Percentiles rank a stretch among this genome's conserved stretches.
Conservation (phyloP, 2,113 vertebrate species). For the Gnathonemus echidnorhynchus region DNA sequence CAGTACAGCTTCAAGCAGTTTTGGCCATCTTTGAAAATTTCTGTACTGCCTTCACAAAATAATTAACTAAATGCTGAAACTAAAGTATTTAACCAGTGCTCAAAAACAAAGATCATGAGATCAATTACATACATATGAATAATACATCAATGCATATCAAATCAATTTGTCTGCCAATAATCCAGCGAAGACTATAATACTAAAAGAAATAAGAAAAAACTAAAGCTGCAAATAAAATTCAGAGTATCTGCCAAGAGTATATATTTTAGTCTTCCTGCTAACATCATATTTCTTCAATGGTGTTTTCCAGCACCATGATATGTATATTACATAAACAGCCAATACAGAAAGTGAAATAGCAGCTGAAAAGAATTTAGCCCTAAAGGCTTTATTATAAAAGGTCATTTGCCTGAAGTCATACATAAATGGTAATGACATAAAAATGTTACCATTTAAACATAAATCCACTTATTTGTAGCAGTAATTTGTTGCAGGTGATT, state of each 20-base stretch:
- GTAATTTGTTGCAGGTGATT: neutral
- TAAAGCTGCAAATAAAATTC: neutral
- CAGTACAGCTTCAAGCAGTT: neutral
- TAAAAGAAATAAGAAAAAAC: neutral
- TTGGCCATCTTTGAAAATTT: neutral
- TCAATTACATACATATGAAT: neutral
- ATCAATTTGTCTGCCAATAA: slow-evolving; percentile 2
- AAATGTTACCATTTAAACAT: neutral
- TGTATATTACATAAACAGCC: neutral
- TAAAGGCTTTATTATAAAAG: neutral
- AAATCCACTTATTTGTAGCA: neutral
- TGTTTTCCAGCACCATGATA: neutral
- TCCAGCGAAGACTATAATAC: neutral
- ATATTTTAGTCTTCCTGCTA: neutral
- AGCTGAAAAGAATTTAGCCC: neutral
- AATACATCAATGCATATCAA: neutral
- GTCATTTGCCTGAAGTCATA: neutral
- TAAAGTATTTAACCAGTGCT: neutral
- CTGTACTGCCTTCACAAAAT: neutral
- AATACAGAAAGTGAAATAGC: neutral
- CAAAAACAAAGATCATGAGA: neutral
- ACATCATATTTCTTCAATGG: neutral
- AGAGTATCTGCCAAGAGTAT: neutral
- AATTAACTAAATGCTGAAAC: neutral
- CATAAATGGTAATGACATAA: neutral